These are phyloP conservation scores for Apotomis capreana DNA, from an alignment of 2,888 invertebrate species.

Conservation along the genomic window DNA sequence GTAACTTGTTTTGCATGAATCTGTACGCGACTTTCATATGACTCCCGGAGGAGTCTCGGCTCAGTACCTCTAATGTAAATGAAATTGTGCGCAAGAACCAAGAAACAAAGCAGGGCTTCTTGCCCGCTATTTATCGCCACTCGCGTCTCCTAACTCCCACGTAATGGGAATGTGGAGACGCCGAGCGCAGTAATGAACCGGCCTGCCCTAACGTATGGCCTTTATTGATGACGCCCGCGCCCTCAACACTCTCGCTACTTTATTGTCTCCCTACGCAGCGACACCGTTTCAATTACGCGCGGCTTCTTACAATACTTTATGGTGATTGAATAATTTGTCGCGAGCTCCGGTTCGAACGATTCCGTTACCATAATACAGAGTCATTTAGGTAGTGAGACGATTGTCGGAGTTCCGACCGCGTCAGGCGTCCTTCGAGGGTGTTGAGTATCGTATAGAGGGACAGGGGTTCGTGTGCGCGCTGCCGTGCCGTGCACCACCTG, in stretches of 20 bases:
- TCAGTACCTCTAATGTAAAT: slow-evolving; percentile 81
- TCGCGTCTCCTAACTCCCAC: slow-evolving; percentile 77
- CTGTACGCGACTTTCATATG: slow-evolving; percentile 76
- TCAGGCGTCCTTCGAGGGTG: slow-evolving; percentile 1
- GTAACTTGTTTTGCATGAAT: slow-evolving; percentile 80
- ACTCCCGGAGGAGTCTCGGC: slow-evolving; percentile 72
- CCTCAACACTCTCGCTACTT: slow-evolving; percentile 65
- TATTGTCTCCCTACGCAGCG: slow-evolving; percentile 68
- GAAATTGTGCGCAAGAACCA: slow-evolving; percentile 81
- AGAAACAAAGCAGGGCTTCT: slow-evolving; percentile 79
- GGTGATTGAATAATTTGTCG: slow-evolving; percentile 56
- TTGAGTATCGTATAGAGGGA: slow-evolving; percentile 21
- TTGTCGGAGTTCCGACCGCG: slow-evolving; percentile 28
- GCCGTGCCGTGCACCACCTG: slow-evolving; percentile 62
- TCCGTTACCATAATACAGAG: slow-evolving; percentile 42
- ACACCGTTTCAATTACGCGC: slow-evolving; percentile 71
- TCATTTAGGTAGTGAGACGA: slow-evolving; percentile 33
- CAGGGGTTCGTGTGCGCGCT: slow-evolving; percentile 48
- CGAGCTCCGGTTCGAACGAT: slow-evolving; percentile 48
- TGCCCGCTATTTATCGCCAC: slow-evolving; percentile 78
- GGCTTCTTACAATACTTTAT: slow-evolving; percentile 71
- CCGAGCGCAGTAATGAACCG: slow-evolving; percentile 75
- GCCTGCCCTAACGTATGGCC: slow-evolving; percentile 76
- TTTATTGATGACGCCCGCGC: slow-evolving; percentile 76
- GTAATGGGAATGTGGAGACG: slow-evolving; percentile 79